A percentile compares a stretch with the other conserved stretches of the same genome.
phyloP scores from a whole-genome alignment of 2,113 vertebrate species.

The Tonatia bakeri region DNA sequence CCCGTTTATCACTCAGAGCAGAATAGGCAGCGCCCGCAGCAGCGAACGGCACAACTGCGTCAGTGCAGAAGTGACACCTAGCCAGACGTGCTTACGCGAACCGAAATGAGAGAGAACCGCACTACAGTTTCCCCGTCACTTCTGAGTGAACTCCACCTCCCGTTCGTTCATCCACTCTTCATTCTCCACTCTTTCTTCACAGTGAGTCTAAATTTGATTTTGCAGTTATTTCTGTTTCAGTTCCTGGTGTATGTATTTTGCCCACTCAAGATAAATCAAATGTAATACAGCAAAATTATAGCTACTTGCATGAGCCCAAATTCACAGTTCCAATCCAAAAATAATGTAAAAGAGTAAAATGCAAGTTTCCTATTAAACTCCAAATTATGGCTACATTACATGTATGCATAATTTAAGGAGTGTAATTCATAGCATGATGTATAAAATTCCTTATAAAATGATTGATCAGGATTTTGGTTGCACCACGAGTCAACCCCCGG shows the following conservation, averaged over 20 bases:
- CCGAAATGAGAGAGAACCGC: not conserved
- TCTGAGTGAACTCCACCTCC: not conserved
- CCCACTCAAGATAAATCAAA: not conserved
- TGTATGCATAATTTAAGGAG: not conserved
- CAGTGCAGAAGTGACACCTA: not conserved
- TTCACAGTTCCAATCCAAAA: not conserved
- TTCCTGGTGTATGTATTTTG: not conserved
- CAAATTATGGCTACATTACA: not conserved
- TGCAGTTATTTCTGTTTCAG: not conserved
- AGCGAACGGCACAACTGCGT: not conserved
- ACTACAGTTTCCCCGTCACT: not conserved
- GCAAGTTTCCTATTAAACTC: not conserved
- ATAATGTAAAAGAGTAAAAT: not conserved
- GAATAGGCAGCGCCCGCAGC: not conserved
- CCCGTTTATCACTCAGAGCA: not conserved
- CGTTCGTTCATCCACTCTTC: not conserved
- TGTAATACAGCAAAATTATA: not conserved
- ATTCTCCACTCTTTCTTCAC: not conserved
- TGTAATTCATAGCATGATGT: not conserved
- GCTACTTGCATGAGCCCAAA: not conserved
- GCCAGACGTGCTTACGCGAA: not conserved
- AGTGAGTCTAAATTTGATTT: not conserved
- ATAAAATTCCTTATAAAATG: slow-evolving; percentile 1
- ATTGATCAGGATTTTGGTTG: not conserved
- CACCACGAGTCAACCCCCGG: not conserved